These are phyloP conservation scores for Phymorhynchus buccinoides DNA, from an alignment of 1,140 invertebrate genomes.

Conservation along the genomic window DNA sequence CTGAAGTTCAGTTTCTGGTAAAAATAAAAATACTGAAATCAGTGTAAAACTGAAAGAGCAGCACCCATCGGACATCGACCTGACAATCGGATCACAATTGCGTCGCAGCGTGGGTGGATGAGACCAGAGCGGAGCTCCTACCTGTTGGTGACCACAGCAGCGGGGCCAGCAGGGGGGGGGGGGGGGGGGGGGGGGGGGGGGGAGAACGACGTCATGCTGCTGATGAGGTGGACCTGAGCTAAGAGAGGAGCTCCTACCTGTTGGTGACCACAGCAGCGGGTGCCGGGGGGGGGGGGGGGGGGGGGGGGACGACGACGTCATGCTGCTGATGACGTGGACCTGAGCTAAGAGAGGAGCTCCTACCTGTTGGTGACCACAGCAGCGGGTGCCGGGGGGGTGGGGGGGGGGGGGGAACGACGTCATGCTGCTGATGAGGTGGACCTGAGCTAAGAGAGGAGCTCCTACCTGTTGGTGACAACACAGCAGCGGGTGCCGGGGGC, in stretches of 20 bases:
- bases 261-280: neutral
- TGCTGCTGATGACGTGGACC: conserved; percentile 24
- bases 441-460: neutral
- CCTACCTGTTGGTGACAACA: conserved; percentile 17
- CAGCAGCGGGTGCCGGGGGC: neutral
- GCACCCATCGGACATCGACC: no score
- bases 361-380: conserved; percentile 26
- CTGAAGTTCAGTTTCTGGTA: no score
- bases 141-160: conserved; percentile 14
- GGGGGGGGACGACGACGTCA: neutral
- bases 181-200: no score
- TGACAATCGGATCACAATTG: no score
- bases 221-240: conserved; percentile 24
- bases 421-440: conserved; percentile 27
- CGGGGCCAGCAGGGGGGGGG: neutral
- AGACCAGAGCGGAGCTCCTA: neutral
- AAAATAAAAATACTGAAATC: no score
- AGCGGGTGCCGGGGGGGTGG: neutral
- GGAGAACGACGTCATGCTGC: conserved; percentile 18
- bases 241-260: conserved; percentile 23
- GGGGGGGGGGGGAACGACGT: no score
- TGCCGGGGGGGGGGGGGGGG: neutral
- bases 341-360: conserved; percentile 9
- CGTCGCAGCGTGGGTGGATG: no score
- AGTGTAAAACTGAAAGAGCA: no score